phyloP scores from a whole-genome alignment of 2,797 vertebrate species.

The Paguma larvata region DNA sequence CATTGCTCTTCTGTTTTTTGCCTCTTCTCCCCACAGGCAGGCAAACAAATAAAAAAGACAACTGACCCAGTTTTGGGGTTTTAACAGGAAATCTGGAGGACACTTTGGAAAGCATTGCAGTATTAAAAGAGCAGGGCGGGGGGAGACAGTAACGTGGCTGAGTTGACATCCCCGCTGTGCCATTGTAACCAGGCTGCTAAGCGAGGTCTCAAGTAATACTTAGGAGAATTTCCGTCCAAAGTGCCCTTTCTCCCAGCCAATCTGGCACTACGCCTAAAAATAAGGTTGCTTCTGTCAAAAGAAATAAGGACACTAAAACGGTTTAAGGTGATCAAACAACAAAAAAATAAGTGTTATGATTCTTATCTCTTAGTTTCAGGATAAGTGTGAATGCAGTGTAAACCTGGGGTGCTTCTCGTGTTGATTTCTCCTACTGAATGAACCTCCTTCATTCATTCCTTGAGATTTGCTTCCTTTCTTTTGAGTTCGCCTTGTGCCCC shows the following conservation, averaged over 20 bases:
- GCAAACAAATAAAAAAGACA: slow-evolving; percentile 21
- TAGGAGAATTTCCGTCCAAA: background rate
- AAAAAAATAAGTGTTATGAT: background rate
- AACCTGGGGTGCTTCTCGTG: background rate
- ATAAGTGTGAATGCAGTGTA: background rate
- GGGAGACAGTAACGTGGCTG: background rate
- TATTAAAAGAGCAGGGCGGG: background rate
- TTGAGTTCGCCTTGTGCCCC: background rate
- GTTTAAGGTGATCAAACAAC: background rate
- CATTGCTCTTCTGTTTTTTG: background rate
- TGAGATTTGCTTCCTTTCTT: background rate
- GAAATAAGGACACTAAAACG: background rate
- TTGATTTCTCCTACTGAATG: background rate
- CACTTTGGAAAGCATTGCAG: background rate
- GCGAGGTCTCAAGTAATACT: background rate
- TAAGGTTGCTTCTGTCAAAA: background rate
- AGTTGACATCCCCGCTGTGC: background rate
- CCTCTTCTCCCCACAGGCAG: background rate
- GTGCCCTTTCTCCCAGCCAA: background rate
- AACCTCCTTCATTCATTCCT: background rate
- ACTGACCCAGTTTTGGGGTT: background rate
- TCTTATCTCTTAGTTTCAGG: background rate
- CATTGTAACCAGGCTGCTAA: background rate
- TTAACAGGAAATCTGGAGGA: background rate
- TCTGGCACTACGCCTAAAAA: too few relatives aligned